These are phyloP conservation scores for Bicyclus anynana DNA, from an alignment of 1,140 invertebrate genomes.

Conservation along the genomic window DNA sequence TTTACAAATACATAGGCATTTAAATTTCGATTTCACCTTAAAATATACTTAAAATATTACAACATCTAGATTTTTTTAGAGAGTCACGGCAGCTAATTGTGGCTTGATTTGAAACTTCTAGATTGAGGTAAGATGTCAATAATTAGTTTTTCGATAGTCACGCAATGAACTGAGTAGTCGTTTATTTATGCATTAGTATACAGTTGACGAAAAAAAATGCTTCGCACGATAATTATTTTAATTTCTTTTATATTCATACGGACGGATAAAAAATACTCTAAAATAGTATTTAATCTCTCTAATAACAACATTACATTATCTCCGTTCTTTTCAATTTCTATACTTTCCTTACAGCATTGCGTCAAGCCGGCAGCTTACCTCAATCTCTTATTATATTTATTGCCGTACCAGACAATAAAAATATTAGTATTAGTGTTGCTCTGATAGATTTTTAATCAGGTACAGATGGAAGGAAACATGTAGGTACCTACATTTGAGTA, in stretches of 20 bases:
- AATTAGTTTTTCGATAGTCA: not conserved
- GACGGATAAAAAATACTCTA: too few species aligned
- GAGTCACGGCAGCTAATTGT: constrained; percentile 20
- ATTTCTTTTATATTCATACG: too few species aligned
- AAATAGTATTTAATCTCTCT: too few species aligned
- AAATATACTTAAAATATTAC: constrained; percentile 15
- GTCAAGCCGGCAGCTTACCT: not conserved
- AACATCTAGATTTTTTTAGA: constrained; percentile 16
- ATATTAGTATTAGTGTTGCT: constrained; percentile 25
- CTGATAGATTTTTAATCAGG: constrained; percentile 50
- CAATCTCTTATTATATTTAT: not conserved
- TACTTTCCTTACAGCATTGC: too few species aligned
- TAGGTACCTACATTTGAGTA: too few species aligned
- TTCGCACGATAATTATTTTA: too few species aligned
- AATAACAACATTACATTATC: too few species aligned
- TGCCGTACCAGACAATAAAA: too few species aligned
- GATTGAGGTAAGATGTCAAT: not conserved
- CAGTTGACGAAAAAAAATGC: too few species aligned
- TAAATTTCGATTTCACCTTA: constrained; percentile 30
- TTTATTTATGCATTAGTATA: too few species aligned
- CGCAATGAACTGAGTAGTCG: too few species aligned
- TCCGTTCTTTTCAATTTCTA: too few species aligned
- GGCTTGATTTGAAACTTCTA: constrained; percentile 13
- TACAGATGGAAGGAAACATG: constrained; percentile 57
- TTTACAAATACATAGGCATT: constrained; percentile 34